Base-by-base conservation (phyloP, 2,888 invertebrate species). In the Mesoligia furuncula region DNA sequence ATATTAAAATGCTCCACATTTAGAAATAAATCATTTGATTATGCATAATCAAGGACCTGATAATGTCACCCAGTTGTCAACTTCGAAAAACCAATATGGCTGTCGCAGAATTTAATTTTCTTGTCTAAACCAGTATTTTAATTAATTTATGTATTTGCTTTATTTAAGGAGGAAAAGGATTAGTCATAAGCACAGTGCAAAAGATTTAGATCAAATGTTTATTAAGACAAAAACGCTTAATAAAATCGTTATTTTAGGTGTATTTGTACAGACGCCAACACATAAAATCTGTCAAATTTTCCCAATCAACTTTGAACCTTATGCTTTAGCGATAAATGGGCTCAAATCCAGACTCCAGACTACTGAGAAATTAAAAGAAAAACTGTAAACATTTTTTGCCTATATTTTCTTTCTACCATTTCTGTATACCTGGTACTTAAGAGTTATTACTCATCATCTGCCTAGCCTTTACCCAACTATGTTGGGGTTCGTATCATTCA, bases 31-130 rank as follows among this genome's bases (percentile, higher is more conserved):
- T 51, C 54, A 36, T 79, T 45, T 45, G 45, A 54, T 48, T 79
- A 54, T 61, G 45, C 54, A 42, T 73, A 73, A 68, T 51, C 51
- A 39, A 42, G 8, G 69, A 57, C 69, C 69, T 73, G 24, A 13
- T 36, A 70, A 51, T 79, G 79, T 81, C 81, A 83, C 3, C 68
- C 27, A 51, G 42, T 83, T 73, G 57, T 81, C 84, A 79, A 83
- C 42, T 31, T 79, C 27, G 2, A 27, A 79, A 81, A 83, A 42
- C 27, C 42, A 81, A 73, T 66, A 79, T 67, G 84, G 69, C 31
- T 20, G 61, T 11, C 69, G 2, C 9, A 20, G 51, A 79, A 57
- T 62, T 66, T 2, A 67, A 77, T 77, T 77, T 81, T 71, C 61
- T 82, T 42, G 57, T 67, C 13, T 20, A 57, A 0, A 36, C 45